Evolutionary conservation across 2,113 vertebrate genomes (phyloP).

Genomic region (Gymnarchus niloticus): DNA sequence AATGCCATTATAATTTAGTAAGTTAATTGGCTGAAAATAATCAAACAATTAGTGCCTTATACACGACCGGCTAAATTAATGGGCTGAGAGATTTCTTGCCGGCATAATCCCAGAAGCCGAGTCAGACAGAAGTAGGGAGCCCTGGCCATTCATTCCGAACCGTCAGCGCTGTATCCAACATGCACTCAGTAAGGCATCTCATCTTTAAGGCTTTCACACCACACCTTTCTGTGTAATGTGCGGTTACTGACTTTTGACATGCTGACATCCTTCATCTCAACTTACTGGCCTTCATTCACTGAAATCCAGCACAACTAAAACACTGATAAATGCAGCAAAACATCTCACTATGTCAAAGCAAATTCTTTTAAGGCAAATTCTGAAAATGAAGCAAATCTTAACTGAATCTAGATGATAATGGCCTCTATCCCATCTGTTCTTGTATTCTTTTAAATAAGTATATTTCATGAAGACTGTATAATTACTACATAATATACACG

Average conservation of each 20-base stretch:
- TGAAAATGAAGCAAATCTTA: not conserved
- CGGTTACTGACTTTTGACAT: not conserved
- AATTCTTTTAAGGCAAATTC: not conserved
- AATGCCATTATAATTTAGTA: conserved; percentile 9
- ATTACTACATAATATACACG: not conserved
- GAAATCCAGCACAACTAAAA: not conserved
- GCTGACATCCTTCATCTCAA: not conserved
- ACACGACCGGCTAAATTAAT: conserved; percentile 45
- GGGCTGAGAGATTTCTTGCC: conserved; percentile 40
- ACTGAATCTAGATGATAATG: not conserved
- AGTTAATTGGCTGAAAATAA: conserved; percentile 12
- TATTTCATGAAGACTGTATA: not conserved
- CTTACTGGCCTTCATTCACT: not conserved
- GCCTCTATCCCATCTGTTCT: not conserved
- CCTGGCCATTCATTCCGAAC: not conserved
- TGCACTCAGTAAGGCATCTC: not conserved
- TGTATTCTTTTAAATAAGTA: not conserved
- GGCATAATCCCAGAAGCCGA: not conserved
- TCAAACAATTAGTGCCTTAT: conserved; percentile 9
- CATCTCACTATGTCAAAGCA: not conserved
- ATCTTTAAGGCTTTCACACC: too few species aligned
- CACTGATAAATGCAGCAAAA: not conserved
- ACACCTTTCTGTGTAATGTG: not conserved
- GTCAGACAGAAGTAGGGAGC: not conserved
- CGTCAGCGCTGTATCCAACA: not conserved